These are phyloP conservation scores for Ennomos erosarius DNA, from an alignment of 2,888 invertebrate genomes.

Conservation along the genomic window DNA sequence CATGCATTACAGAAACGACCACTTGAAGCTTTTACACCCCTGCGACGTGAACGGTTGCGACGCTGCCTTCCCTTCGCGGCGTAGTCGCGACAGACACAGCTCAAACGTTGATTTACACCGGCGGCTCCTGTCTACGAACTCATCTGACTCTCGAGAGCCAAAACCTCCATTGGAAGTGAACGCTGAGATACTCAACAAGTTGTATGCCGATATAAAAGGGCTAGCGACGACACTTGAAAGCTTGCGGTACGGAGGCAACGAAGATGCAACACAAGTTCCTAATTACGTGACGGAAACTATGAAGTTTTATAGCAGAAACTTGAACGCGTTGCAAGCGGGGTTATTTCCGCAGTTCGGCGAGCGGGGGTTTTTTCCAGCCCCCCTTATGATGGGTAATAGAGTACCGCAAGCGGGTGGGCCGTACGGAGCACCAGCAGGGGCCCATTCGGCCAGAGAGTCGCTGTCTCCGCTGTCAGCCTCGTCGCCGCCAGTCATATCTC, in stretches of 20 bases:
- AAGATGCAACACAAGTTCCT: constrained; percentile 73
- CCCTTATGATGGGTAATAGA: constrained; percentile 76
- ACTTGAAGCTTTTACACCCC: constrained; percentile 94
- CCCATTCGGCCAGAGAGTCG: constrained; percentile 76
- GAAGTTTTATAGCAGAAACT: constrained; percentile 80
- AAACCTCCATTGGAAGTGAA: constrained; percentile 88
- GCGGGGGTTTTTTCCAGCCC: constrained; percentile 74
- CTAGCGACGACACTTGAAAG: constrained; percentile 87
- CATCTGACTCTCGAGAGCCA: constrained; percentile 81
- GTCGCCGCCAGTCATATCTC: constrained; percentile 79
- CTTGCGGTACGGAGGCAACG: constrained; percentile 82
- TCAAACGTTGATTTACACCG: constrained; percentile 84
- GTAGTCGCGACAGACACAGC: constrained; percentile 86
- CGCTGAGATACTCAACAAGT: constrained; percentile 92
- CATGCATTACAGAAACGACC: constrained; percentile 96
- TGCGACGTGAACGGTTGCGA: constrained; percentile 96
- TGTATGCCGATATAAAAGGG: constrained; percentile 91
- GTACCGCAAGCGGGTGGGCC: constrained; percentile 67
- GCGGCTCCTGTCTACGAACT: constrained; percentile 76
- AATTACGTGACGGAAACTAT: constrained; percentile 80
- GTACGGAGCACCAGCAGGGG: constrained; percentile 73
- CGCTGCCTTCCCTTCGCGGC: constrained; percentile 95
- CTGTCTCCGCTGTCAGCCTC: constrained; percentile 78
- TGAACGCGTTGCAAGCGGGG: constrained; percentile 75
- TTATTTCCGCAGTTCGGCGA: constrained; percentile 75